A percentile compares a stretch with the other conserved stretches of the same genome.
These are phyloP conservation scores for Mesitornis unicolor DNA, from an alignment of 2,113 vertebrate species.

Conservation along the genomic window DNA sequence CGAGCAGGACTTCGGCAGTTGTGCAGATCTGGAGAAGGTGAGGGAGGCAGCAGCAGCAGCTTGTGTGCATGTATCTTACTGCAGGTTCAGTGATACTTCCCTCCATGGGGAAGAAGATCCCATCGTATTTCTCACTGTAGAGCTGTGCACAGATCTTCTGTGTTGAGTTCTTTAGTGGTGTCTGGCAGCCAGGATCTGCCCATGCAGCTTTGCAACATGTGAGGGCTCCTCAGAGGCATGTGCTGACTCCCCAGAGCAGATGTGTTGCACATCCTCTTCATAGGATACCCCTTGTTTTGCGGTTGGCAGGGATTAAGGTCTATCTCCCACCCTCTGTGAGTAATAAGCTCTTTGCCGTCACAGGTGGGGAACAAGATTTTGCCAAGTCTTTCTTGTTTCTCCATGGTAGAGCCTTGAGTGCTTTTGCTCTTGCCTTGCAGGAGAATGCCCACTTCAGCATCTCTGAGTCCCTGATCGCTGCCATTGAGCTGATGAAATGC, in stretches of 20 bases:
- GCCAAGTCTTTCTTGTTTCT: background rate
- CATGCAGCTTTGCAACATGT: background rate
- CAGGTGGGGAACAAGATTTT: background rate
- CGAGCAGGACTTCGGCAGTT: slow-evolving; percentile 98
- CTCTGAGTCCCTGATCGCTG: slow-evolving; percentile 94
- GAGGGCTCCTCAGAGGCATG: background rate
- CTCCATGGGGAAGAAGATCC: accelerated
- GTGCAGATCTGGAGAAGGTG: slow-evolving; percentile 97
- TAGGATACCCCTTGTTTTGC: background rate
- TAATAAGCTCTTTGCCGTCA: background rate
- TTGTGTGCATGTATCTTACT: background rate
- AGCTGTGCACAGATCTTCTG: background rate
- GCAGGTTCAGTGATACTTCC: background rate
- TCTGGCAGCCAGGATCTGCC: background rate
- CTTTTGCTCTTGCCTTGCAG: slow-evolving; percentile 63
- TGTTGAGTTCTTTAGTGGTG: background rate
- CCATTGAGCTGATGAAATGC: slow-evolving; percentile 98
- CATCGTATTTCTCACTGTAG: background rate
- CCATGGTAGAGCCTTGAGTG: background rate
- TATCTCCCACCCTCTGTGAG: background rate
- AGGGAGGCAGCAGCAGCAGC: background rate
- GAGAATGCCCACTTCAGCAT: slow-evolving; percentile 99
- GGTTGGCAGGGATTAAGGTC: background rate
- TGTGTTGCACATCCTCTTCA: background rate
- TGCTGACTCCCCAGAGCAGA: background rate